phyloP scores from a whole-genome alignment of 2,113 vertebrate genomes.

The Callocephalon fimbriatum region DNA sequence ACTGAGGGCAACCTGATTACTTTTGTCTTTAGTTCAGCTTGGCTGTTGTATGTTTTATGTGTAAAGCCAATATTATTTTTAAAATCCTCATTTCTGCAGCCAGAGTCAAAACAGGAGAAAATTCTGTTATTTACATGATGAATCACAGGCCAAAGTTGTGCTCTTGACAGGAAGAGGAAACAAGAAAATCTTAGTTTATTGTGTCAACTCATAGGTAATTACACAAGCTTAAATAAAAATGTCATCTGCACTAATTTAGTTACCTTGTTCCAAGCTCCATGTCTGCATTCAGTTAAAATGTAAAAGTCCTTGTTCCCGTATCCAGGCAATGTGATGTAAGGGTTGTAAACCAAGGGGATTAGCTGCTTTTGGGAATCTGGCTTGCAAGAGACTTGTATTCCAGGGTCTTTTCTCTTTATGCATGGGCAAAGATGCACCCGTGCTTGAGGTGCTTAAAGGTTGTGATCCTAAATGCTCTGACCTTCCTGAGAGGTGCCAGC shows the following conservation, averaged over 20 bases:
- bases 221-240: neutral
- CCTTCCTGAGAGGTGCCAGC: neutral
- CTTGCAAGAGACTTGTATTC: neutral
- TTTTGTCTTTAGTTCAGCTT: neutral
- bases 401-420: neutral
- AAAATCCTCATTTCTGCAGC: neutral
- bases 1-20: neutral
- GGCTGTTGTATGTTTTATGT: neutral
- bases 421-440: neutral
- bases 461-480: neutral
- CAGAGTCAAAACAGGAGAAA: neutral
- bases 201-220: neutral
- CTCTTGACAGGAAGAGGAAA: neutral
- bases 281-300: neutral
- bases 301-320: neutral
- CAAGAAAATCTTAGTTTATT: neutral
- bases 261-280: neutral
- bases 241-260: neutral
- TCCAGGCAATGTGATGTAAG: fast-evolving
- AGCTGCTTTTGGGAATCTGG: neutral
- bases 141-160: neutral
- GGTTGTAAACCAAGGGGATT: neutral
- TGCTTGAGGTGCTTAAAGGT: neutral
- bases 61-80: neutral
- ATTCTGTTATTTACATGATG: neutral